Conservation (phyloP, 1,140 invertebrate species). For the Procambarus virginalis region DNA sequence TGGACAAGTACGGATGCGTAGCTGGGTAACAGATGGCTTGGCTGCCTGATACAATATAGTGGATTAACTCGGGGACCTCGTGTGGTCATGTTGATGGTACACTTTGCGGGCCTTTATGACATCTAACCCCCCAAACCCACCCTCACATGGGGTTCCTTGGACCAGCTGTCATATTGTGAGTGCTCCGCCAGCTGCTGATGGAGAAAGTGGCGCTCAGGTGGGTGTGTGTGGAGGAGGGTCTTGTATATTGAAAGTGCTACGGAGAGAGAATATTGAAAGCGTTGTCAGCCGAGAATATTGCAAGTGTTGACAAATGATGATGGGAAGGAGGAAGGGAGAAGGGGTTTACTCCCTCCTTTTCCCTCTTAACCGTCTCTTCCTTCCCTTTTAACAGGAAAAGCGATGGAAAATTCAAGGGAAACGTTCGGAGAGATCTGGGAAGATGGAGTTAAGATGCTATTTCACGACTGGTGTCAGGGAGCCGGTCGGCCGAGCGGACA, state of each 20-base stretch:
- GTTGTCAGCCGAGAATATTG: too few species aligned
- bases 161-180: constrained; percentile 5
- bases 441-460: too few species aligned
- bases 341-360: too few species aligned
- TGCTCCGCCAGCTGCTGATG: neutral
- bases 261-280: too few species aligned
- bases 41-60: neutral
- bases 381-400: too few species aligned
- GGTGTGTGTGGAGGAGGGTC: neutral
- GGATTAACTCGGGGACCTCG: neutral
- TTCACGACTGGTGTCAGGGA: too few species aligned
- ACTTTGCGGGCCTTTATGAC: neutral
- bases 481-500: too few species aligned
- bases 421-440: too few species aligned
- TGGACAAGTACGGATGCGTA: too few species aligned
- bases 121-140: neutral
- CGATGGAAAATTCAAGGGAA: too few species aligned
- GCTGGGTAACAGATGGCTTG: neutral
- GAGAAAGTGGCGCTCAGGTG: neutral
- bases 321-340: neutral
- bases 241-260: neutral
- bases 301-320: neutral
- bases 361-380: too few species aligned
- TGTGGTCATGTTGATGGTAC: neutral
- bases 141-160: neutral